Base-by-base conservation (phyloP, 2,113 vertebrate genomes). In the Cynocephalus volans region DNA sequence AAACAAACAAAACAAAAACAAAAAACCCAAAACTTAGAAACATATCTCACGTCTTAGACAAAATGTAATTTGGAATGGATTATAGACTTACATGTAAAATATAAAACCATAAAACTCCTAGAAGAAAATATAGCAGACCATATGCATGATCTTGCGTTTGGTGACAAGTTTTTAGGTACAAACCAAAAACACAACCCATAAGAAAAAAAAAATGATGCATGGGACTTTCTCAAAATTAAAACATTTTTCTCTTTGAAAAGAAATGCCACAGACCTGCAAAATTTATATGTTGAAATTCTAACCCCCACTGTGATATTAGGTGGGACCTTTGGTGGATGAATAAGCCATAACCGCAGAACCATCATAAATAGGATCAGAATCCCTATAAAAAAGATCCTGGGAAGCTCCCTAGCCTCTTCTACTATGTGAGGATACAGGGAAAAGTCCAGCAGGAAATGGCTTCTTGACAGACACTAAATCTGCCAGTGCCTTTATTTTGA, bases 181-280 rank as follows among this genome's bases (percentile, higher is more conserved):
- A 41, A 41, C 41, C 14, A 86, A 70, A 54, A 83, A 5, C 45
- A 79, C 8, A 52, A 95, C 15, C 23, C 23, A 41, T 45, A 64
- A 26, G 36, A 11, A 86, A 87, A 15, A 17, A 70, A 48, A 72
- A 36, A 28, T 48, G 9, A 31, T 80, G 50, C 70, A 62, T 50
- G 70, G 11, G 45, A 31, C 41, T 70, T 60, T 60, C 31, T 87
- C 5, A 70, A 82, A 70, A 87, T 79, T 80, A 87, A 80, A 88
- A 19, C 45, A 23, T 45, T 45, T 88, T 88, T 8, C 33, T n/a
- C 65, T 72, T 64, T 81, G 48, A 36, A 36, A 70, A 52, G 45
- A 81, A 62, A 64, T 45, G 45, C 13, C 77, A 88, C 0, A 33
- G 2, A 45, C 45, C 45, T 9, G 31, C 45, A 31, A 41, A 60